Evolutionary conservation across 1,140 invertebrate genomes (phyloP).

Genomic region (Bombyx mori): DNA sequence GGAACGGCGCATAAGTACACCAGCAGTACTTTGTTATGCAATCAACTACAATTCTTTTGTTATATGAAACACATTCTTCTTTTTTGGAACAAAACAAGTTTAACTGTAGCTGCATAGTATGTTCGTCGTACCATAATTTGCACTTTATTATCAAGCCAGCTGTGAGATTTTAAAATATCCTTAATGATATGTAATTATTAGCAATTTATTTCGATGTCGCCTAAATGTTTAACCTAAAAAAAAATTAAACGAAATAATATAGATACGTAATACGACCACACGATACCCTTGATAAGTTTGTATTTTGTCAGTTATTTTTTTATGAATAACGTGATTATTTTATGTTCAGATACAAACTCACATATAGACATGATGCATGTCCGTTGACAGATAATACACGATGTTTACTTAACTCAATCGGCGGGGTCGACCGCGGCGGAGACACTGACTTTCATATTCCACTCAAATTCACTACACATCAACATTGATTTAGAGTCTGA

Average conservation of each 20-base stretch:
- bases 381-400: slow-evolving; percentile 70
- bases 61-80: slow-evolving; percentile 9
- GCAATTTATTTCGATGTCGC: no score
- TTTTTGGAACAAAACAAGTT: slow-evolving; percentile 6
- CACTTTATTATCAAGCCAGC: no score
- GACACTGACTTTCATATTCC: slow-evolving; percentile 22
- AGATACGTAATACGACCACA: slow-evolving; percentile 4
- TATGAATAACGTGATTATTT: slow-evolving; percentile 64
- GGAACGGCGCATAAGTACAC: slow-evolving; percentile 54
- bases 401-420: slow-evolving; percentile 69
- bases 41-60: slow-evolving; percentile 18
- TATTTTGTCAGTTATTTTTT: slow-evolving; percentile 44
- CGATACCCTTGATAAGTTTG: slow-evolving; percentile 3
- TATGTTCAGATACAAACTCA: slow-evolving; percentile 40
- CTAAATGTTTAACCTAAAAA: slow-evolving; percentile 2
- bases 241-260: not conserved
- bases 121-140: no score
- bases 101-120: not conserved
- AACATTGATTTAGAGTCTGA: slow-evolving; percentile 36
- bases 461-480: slow-evolving; percentile 33
- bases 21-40: slow-evolving; percentile 38
- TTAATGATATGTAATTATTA: no score
- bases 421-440: slow-evolving; percentile 44
- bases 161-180: no score
- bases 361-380: slow-evolving; percentile 44